phyloP scores from a whole-genome alignment of 2,113 vertebrate species.

The Lasiurus borealis region DNA sequence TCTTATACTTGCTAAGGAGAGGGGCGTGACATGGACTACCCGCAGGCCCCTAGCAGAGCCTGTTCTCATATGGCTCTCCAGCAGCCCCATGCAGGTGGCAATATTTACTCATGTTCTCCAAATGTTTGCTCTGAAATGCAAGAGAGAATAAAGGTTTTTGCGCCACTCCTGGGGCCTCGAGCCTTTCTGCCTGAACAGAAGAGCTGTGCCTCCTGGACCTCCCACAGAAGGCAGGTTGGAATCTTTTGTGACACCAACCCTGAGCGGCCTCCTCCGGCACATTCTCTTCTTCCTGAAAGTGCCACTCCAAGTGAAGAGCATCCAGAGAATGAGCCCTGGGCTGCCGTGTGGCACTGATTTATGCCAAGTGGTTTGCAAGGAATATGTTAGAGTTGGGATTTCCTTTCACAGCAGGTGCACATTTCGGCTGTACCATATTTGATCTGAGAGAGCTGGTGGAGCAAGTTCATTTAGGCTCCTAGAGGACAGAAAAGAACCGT shows the following conservation, averaged over 20 bases:
- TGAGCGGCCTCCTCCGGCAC: accelerated
- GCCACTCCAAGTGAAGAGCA: accelerated
- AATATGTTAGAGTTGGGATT: background rate
- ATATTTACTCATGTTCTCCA: background rate
- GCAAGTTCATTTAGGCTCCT: background rate
- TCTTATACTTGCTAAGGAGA: background rate
- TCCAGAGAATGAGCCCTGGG: background rate
- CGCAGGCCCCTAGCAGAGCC: background rate
- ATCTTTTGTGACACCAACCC: too few species aligned
- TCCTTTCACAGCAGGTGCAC: background rate
- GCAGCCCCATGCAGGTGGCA: too few species aligned
- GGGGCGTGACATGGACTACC: accelerated
- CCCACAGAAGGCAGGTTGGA: background rate
- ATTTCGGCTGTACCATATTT: background rate
- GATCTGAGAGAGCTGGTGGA: background rate
- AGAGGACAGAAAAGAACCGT: background rate
- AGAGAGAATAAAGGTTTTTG: background rate
- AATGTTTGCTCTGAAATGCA: background rate
- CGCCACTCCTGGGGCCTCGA: background rate
- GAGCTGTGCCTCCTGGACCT: accelerated
- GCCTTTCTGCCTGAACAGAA: background rate
- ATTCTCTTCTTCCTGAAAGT: background rate
- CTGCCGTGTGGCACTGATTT: accelerated
- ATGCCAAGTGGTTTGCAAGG: background rate
- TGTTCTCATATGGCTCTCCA: background rate